Evolutionary conservation across 2,113 vertebrate genomes (phyloP).

Genomic region (Pyrgilauda ruficollis): DNA sequence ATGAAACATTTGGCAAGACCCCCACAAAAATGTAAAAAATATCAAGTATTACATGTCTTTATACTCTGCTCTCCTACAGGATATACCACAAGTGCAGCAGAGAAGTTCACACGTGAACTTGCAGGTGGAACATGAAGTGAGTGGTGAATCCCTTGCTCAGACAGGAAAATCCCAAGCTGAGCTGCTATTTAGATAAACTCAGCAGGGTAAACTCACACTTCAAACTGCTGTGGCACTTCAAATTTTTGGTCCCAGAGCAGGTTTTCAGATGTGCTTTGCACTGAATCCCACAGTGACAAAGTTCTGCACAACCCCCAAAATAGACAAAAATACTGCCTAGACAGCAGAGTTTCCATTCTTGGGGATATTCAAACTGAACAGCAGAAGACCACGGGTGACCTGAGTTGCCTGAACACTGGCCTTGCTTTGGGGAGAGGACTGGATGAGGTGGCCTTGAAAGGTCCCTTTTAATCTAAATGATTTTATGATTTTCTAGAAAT

Average conservation of each 20-base stretch:
- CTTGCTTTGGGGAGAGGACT: neutral
- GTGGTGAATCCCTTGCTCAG: no score
- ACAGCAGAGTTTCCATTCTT: neutral
- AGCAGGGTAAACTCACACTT: neutral
- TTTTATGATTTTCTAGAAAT: constrained; percentile 13
- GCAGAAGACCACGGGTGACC: fast-evolving
- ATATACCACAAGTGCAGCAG: neutral
- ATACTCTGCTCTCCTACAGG: neutral
- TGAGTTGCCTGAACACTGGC: neutral
- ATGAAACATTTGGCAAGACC: neutral
- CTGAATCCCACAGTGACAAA: neutral
- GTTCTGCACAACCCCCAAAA: neutral
- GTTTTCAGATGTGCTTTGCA: neutral
- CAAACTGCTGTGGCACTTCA: neutral
- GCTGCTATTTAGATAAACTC: neutral
- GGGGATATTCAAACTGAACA: neutral
- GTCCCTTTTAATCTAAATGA: constrained; percentile 6
- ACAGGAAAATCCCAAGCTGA: neutral
- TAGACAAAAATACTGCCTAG: neutral
- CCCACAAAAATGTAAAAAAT: neutral
- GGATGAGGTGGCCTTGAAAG: neutral
- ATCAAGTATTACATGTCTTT: neutral
- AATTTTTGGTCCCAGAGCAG: neutral
- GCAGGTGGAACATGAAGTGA: neutral
- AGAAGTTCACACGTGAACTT: neutral